Percentiles rank a stretch among this genome's conserved stretches.
Conservation (phyloP, 2,113 vertebrate species). For the Grammomys surdaster region DNA sequence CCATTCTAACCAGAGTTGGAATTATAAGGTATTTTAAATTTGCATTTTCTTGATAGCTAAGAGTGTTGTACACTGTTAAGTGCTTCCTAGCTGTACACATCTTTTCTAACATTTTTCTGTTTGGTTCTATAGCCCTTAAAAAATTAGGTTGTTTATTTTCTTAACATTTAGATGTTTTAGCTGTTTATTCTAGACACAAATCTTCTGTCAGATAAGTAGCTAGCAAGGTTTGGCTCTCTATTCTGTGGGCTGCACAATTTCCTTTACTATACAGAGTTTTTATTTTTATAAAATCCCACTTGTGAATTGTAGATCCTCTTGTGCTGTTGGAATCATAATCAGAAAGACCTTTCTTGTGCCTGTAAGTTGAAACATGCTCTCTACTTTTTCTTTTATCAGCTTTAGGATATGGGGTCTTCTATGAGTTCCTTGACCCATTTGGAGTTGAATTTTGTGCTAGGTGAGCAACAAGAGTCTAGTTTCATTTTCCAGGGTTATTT, state of each 20-base stretch:
- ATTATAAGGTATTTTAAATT: neutral
- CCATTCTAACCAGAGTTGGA: neutral
- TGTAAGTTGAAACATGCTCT: neutral
- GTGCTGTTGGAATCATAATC: neutral
- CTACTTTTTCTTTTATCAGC: neutral
- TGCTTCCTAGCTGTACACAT: neutral
- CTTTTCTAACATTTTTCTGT: neutral
- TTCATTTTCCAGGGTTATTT: too few relatives aligned
- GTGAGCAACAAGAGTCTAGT: neutral
- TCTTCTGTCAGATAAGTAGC: neutral
- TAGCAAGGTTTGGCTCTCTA: neutral
- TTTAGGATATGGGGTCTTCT: neutral
- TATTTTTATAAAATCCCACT: neutral
- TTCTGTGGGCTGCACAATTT: neutral
- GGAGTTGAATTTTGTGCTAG: neutral
- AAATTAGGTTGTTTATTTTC: neutral
- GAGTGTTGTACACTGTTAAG: neutral
- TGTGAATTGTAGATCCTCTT: neutral
- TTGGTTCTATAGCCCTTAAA: neutral
- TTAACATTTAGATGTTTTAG: neutral
- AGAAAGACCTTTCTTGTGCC: neutral
- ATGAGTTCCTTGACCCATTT: neutral
- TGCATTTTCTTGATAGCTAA: neutral
- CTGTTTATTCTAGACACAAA: neutral
- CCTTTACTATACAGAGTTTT: neutral